phyloP scores from a whole-genome alignment of 2,888 invertebrate genomes.

The Mythimna albipuncta region DNA sequence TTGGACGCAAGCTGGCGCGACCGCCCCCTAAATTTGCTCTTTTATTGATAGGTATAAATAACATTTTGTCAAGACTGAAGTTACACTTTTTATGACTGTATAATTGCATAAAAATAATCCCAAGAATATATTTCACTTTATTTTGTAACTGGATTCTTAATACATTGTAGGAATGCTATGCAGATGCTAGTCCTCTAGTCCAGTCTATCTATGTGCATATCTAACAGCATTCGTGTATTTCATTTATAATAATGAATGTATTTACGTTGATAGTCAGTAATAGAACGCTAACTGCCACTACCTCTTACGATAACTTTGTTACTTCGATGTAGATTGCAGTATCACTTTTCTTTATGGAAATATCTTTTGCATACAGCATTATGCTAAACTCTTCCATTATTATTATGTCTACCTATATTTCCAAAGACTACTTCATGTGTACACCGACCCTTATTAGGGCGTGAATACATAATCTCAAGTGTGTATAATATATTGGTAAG shows the following conservation, averaged over 20 bases:
- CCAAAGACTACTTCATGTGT: constrained; percentile 27
- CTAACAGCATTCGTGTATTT: constrained; percentile 42
- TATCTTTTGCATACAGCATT: constrained; percentile 9
- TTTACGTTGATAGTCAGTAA: constrained; percentile 41
- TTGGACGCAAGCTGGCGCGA: too few species aligned
- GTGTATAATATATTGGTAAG: constrained; percentile 27
- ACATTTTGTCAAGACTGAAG: not conserved
- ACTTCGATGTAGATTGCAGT: constrained; percentile 21
- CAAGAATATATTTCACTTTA: constrained; percentile 5
- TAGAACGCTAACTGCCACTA: constrained; percentile 33
- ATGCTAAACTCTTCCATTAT: constrained; percentile 23
- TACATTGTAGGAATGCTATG: constrained; percentile 21
- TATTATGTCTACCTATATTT: constrained; percentile 4
- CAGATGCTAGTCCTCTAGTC: constrained; percentile 17
- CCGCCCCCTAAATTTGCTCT: not conserved
- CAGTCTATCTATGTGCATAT: constrained; percentile 49
- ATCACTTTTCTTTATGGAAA: constrained; percentile 30
- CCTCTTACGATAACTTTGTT: constrained; percentile 30
- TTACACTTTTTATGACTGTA: not conserved
- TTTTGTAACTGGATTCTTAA: constrained; percentile 14
- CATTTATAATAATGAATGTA: constrained; percentile 42
- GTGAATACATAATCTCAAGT: constrained; percentile 26
- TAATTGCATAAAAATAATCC: not conserved
- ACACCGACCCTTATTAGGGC: constrained; percentile 29
- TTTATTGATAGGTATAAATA: not conserved